These are phyloP conservation scores for Sinhomidia bicolor DNA, from an alignment of 2,888 invertebrate genomes.

Conservation along the genomic window DNA sequence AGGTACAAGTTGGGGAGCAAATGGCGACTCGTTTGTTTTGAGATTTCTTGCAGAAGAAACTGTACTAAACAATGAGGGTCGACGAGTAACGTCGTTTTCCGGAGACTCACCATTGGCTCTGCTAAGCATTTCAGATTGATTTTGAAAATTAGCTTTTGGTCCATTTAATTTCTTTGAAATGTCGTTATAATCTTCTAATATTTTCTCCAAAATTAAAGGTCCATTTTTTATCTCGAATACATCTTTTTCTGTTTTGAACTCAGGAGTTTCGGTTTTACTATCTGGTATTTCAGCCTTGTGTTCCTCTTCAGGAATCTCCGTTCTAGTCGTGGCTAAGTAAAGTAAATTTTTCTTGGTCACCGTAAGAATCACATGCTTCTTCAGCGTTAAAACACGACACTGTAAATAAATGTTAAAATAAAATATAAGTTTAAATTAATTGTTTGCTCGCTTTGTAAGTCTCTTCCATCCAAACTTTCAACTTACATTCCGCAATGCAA, in stretches of 20 bases:
- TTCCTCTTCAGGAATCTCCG: constrained; percentile 1
- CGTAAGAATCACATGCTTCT: constrained; percentile 63
- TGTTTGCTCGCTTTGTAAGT: too few relatives aligned
- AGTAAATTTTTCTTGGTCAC: constrained; percentile 72
- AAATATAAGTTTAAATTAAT: background rate
- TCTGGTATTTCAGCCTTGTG: background rate
- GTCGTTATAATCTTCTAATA: constrained; percentile 50
- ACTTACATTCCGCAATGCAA: constrained; percentile 76
- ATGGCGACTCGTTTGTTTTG: background rate
- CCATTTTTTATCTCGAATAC: constrained; percentile 39
- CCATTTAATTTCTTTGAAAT: background rate
- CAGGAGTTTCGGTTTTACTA: too few relatives aligned
- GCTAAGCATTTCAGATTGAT: background rate
- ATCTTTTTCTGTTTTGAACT: constrained; percentile 11
- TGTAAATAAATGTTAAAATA: constrained; percentile 19
- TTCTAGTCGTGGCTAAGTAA: constrained; percentile 54
- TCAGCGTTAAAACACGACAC: constrained; percentile 64
- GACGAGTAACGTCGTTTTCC: background rate
- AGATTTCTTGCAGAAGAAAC: background rate
- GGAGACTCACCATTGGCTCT: background rate
- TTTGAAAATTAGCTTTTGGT: background rate
- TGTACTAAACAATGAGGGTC: background rate
- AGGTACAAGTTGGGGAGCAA: background rate
- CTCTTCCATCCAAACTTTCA: background rate
- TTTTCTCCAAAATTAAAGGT: constrained; percentile 37